Conservation (phyloP, 1,140 invertebrate genomes). For the Lasioglossum albipes region DNA sequence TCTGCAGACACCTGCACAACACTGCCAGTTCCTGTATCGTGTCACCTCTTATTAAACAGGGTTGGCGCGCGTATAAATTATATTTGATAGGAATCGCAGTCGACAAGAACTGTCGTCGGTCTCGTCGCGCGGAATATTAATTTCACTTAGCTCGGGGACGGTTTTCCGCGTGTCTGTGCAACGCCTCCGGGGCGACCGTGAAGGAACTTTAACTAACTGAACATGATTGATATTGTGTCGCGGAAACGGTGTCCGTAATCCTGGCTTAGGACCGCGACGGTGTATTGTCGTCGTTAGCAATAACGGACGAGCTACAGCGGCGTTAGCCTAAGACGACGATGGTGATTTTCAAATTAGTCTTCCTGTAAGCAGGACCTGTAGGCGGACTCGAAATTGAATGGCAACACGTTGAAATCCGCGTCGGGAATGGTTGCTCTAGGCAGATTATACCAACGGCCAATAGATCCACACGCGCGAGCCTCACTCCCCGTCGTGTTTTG, state of each 20-base stretch:
- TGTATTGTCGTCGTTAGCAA: constrained; percentile 11
- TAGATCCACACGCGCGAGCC: neutral
- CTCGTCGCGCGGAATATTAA: constrained; percentile 13
- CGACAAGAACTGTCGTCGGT: neutral
- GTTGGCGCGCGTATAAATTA: neutral
- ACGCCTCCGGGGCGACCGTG: neutral
- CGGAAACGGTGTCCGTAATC: constrained; percentile 8
- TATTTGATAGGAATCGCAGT: constrained; percentile 16
- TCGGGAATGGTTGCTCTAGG: neutral
- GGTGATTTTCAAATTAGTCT: constrained; percentile 29
- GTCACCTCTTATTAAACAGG: neutral
- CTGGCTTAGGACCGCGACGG: constrained; percentile 1
- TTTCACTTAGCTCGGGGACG: constrained; percentile 3
- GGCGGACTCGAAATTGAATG: constrained; percentile 23
- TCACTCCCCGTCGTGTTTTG: constrained; percentile 3
- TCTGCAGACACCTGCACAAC: too few relatives aligned
- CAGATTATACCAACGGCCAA: constrained; percentile 9
- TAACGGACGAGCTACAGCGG: constrained; percentile 1
- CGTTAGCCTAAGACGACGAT: constrained; percentile 19
- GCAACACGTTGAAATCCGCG: constrained; percentile 17
- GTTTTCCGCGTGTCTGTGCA: neutral
- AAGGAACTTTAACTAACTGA: constrained; percentile 28
- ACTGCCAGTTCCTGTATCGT: too few relatives aligned
- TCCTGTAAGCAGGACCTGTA: neutral
- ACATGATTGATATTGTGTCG: constrained; percentile 34